These are phyloP conservation scores for Metopia argyrocephala DNA, from an alignment of 2,888 invertebrate species.

Conservation along the genomic window DNA sequence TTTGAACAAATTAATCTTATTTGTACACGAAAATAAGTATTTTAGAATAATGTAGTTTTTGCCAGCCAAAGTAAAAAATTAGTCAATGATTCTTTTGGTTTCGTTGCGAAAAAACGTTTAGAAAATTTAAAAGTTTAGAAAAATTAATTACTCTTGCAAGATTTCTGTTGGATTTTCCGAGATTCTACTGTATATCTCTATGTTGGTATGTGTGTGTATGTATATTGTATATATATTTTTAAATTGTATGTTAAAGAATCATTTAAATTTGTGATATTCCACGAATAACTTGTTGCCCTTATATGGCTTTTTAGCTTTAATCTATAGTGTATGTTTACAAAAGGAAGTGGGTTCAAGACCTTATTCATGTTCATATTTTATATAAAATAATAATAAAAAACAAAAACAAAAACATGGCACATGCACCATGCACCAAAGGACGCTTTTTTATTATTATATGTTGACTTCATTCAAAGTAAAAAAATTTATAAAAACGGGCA, in stretches of 20 bases:
- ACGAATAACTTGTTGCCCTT: constrained; percentile 23
- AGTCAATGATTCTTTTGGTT: too few species aligned
- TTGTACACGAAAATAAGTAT: too few species aligned
- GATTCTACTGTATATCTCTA: neutral
- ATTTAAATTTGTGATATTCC: constrained; percentile 68
- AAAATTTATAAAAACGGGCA: neutral
- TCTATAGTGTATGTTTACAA: constrained; percentile 23
- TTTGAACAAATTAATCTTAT: too few species aligned
- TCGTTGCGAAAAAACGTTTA: too few species aligned
- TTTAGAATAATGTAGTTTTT: neutral
- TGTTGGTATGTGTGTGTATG: neutral
- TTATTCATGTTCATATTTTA: constrained; percentile 54
- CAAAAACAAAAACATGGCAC: constrained; percentile 10
- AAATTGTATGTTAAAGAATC: constrained; percentile 69
- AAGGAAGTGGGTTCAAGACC: constrained; percentile 64
- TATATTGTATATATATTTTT: too few species aligned
- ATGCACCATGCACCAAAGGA: constrained; percentile 19
- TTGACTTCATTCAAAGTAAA: neutral
- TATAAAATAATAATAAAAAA: neutral
- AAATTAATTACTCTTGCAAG: too few species aligned
- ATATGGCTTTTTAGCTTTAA: neutral
- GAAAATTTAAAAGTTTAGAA: too few species aligned
- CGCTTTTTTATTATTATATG: neutral
- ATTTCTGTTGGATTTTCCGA: too few species aligned
- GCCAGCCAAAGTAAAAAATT: neutral